These are phyloP conservation scores for Notospermus geniculatus DNA, from an alignment of 1,140 invertebrate genomes.

Conservation along the genomic window DNA sequence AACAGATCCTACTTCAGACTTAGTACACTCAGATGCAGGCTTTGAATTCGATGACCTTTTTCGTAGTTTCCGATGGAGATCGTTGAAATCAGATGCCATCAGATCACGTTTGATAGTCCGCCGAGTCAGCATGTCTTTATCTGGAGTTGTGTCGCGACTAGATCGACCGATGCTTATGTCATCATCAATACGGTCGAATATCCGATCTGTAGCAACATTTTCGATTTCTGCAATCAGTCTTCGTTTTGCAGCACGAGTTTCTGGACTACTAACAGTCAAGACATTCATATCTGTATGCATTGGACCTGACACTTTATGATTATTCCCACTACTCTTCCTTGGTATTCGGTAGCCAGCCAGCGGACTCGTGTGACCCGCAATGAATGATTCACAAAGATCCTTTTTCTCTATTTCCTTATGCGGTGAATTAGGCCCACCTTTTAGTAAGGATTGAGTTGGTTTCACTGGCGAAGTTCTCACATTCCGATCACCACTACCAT, in stretches of 20 bases:
- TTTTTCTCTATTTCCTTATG: neutral
- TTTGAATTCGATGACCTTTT: neutral
- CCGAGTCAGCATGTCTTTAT: neutral
- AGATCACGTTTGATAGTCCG: neutral
- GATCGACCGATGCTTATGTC: neutral
- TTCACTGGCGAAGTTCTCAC: too few species aligned
- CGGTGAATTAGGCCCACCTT: neutral
- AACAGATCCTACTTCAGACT: neutral
- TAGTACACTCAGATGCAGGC: neutral
- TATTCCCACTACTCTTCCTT: neutral
- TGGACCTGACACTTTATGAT: neutral
- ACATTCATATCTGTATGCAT: neutral
- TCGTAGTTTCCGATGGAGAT: neutral
- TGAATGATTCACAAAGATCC: neutral
- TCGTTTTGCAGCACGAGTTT: neutral
- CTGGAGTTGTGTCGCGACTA: neutral
- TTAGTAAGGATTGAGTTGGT: neutral
- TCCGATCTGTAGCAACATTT: neutral
- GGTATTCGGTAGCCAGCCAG: neutral
- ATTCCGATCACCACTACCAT: too few species aligned
- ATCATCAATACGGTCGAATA: conserved; percentile 4
- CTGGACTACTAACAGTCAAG: neutral
- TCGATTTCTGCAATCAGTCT: neutral
- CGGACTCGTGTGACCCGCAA: neutral
- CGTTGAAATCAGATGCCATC: neutral